Evolutionary conservation across 2,797 vertebrate genomes (phyloP).

Genomic region (Premnoplex brunnescens): DNA sequence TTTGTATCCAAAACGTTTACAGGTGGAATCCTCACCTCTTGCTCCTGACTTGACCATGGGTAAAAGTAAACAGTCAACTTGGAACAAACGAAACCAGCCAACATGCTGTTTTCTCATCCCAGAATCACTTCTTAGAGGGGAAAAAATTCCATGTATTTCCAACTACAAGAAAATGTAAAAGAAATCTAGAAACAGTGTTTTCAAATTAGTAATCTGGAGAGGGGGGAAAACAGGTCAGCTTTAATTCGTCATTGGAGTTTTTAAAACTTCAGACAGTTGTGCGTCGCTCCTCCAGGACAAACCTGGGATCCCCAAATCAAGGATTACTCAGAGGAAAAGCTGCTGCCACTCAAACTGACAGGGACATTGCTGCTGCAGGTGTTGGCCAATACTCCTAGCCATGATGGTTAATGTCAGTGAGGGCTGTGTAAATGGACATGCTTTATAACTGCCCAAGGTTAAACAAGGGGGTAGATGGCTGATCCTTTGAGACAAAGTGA

Average conservation of each 20-base stretch:
- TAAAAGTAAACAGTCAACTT: neutral
- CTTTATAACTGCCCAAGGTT: neutral
- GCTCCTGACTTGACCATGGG: neutral
- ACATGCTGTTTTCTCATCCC: neutral
- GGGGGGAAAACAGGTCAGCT: neutral
- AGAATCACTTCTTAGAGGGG: neutral
- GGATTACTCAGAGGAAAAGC: neutral
- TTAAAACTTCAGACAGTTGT: neutral
- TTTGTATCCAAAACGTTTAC: neutral
- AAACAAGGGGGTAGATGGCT: neutral
- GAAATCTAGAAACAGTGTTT: neutral
- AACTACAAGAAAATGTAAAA: neutral
- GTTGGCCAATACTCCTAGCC: neutral
- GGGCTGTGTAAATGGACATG: neutral
- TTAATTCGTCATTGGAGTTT: neutral
- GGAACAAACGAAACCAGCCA: neutral
- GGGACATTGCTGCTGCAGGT: neutral
- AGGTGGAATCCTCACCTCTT: accelerated
- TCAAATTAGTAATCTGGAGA: neutral
- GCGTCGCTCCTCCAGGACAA: neutral
- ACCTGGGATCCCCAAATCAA: neutral
- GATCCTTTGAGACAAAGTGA: neutral
- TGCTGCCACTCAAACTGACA: neutral
- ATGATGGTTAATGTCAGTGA: neutral
- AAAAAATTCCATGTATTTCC: neutral